Percentiles rank a stretch among this genome's conserved stretches.
phyloP scores from a whole-genome alignment of 2,888 invertebrate genomes.

The Augiades crinisus region DNA sequence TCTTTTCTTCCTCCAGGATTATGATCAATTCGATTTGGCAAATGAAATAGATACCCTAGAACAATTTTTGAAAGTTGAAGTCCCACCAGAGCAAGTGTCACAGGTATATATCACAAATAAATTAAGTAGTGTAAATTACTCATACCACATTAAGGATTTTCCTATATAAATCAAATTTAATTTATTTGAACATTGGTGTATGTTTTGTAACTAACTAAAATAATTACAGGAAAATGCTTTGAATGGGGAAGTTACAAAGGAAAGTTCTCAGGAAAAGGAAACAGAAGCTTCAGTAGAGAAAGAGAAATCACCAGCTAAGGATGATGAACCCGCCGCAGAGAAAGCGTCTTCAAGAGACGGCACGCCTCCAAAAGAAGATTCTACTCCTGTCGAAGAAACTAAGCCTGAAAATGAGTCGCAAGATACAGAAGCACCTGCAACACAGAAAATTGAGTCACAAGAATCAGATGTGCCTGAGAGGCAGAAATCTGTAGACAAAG shows the following conservation, averaged over 20 bases:
- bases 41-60: slow-evolving; percentile 95
- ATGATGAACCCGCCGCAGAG: slow-evolving; percentile 42
- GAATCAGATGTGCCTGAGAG: slow-evolving; percentile 44
- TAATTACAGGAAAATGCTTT: slow-evolving; percentile 51
- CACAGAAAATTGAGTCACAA: slow-evolving; percentile 43
- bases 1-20: slow-evolving; percentile 85
- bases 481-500: slow-evolving; percentile 52
- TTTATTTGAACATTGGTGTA: too few species aligned
- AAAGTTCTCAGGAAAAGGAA: slow-evolving; percentile 52
- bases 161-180: too few species aligned
- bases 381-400: slow-evolving; percentile 35
- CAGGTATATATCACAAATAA: slow-evolving; percentile 32
- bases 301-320: slow-evolving; percentile 40
- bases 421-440: slow-evolving; percentile 38
- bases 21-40: slow-evolving; percentile 94
- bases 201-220: too few species aligned
- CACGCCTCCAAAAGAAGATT: slow-evolving; percentile 37
- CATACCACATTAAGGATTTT: too few species aligned
- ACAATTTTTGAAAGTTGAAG: slow-evolving; percentile 90
- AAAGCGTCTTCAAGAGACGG: slow-evolving; percentile 44
- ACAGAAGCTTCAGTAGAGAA: slow-evolving; percentile 41
- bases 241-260: slow-evolving; percentile 63
- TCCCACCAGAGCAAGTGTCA: slow-evolving; percentile 68
- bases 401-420: slow-evolving; percentile 41
- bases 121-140: too few species aligned